Evolutionary conservation across 2,888 invertebrate species (phyloP).

Genomic region (Lasioglossum lativentre): DNA sequence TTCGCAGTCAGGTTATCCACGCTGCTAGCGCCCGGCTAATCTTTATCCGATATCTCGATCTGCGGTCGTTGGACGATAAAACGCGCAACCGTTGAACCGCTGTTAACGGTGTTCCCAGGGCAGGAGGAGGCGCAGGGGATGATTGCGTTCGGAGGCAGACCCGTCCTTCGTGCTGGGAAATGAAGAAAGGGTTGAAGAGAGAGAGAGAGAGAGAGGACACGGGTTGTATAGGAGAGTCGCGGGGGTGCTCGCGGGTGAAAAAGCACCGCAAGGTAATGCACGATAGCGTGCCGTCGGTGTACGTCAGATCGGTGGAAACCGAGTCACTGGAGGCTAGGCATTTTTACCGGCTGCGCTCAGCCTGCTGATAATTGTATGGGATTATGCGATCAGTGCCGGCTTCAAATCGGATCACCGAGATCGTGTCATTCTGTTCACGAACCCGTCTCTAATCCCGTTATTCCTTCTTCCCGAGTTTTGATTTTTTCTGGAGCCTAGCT

Average conservation of each 20-base stretch:
- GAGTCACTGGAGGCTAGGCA: constrained; percentile 46
- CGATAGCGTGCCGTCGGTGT: constrained; percentile 64
- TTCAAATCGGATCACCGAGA: constrained; percentile 45
- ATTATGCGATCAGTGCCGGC: constrained; percentile 40
- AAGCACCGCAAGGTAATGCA: constrained; percentile 66
- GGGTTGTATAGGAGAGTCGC: neutral
- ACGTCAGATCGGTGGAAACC: constrained; percentile 36
- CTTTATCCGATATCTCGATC: constrained; percentile 78
- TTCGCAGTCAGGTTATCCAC: constrained; percentile 53
- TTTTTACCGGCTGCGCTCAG: constrained; percentile 58
- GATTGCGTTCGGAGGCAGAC: constrained; percentile 37
- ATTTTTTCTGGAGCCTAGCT: neutral
- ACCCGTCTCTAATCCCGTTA: constrained; percentile 35
- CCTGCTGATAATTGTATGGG: constrained; percentile 60
- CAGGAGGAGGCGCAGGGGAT: constrained; percentile 8
- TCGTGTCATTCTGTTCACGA: constrained; percentile 35
- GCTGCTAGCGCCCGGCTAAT: constrained; percentile 66
- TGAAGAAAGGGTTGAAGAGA: constrained; percentile 20
- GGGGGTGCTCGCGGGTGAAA: constrained; percentile 49
- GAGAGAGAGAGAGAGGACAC: neutral
- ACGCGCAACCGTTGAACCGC: constrained; percentile 57
- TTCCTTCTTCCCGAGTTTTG: constrained; percentile 16
- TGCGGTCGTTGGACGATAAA: constrained; percentile 68
- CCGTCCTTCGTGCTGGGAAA: constrained; percentile 31
- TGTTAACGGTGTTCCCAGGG: constrained; percentile 45